Evolutionary conservation across 2,113 vertebrate genomes (phyloP).

Genomic region (Pampusana beccarii): DNA sequence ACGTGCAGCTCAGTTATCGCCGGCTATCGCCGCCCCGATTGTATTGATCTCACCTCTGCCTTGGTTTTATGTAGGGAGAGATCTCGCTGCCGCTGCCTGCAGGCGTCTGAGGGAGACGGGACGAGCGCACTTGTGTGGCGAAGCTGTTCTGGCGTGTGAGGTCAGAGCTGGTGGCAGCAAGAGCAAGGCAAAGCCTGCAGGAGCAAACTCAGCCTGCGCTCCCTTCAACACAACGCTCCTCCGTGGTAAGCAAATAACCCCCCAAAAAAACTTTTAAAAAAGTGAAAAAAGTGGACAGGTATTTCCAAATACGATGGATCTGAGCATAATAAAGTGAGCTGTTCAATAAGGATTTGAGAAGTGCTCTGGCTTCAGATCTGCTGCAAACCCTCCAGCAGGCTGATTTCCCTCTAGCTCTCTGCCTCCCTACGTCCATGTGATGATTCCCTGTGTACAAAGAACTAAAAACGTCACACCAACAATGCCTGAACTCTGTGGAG

Average conservation of each 20-base stretch:
- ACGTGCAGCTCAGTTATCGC: not conserved
- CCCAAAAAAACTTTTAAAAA: too few species aligned
- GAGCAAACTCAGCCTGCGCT: not conserved
- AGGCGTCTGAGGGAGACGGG: not conserved
- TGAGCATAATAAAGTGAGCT: not conserved
- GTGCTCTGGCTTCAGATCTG: not conserved
- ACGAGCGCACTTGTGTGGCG: not conserved
- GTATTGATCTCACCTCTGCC: not conserved
- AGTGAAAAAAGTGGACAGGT: too few species aligned
- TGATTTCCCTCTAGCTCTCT: not conserved
- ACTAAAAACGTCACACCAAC: not conserved
- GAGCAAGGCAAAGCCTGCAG: not conserved
- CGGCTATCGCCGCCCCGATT: not conserved
- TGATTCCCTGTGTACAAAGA: fast-evolving
- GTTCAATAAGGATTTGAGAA: not conserved
- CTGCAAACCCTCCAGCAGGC: not conserved
- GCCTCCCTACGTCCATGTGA: not conserved
- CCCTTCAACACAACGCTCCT: not conserved
- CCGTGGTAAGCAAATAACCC: not conserved
- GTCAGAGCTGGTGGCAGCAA: too few species aligned
- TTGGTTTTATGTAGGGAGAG: not conserved
- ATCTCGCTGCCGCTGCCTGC: not conserved
- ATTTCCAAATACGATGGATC: not conserved
- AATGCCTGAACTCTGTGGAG: not conserved
- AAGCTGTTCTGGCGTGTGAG: not conserved